Evolutionary conservation across 2,797 vertebrate species (phyloP), one percentile per base, ranked within the genome.

Genomic region (Hippopotamyrus pictus): DNA sequence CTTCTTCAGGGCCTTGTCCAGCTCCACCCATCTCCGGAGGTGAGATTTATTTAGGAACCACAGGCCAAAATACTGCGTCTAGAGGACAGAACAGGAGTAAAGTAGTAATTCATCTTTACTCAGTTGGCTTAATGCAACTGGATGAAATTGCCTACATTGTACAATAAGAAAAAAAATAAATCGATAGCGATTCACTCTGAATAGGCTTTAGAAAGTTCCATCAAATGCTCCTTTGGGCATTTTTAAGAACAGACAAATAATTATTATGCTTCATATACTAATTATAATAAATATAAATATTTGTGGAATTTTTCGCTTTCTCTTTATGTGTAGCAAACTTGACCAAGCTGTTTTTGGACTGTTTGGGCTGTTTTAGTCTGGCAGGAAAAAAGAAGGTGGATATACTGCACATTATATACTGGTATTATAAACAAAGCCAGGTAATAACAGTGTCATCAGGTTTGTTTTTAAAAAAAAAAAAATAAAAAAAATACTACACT

Each of bases 1-100:
- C 93, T 99, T 99, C 96, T 99, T 99, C 92, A 99, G 96, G 37
- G 98, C 97, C 87, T 99, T 99, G 94, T 99, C 98, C 93, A 98
- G 95, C 95, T 99, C 98, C 93, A 99, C 98, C 98, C 98, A 99
- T 94, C 98, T 96, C 88, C 96, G 96, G 89, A 97, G 96, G 82
- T 98, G 97, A 92, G 93, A 96, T 95, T 99, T 99, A 91, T 97
- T 98, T 88, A 98, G 96, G 95, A 98, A 99, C 97, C 97, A 99
- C 90, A 99, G 96, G 90, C 98, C 98, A 0, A 99, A 99, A 95
- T 97, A 99, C 94, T 97, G 97, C 0, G 97, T 98, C 98, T 99
- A 92, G 7, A 90, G 62, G 25, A 25, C 22, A 87, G 7, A 25
- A 88, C 87, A 37, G 90, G 33, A 89, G 33, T 33, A 87, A 44